phyloP scores from a whole-genome alignment of 2,113 vertebrate species.

The Gnathonemus longibarbis region DNA sequence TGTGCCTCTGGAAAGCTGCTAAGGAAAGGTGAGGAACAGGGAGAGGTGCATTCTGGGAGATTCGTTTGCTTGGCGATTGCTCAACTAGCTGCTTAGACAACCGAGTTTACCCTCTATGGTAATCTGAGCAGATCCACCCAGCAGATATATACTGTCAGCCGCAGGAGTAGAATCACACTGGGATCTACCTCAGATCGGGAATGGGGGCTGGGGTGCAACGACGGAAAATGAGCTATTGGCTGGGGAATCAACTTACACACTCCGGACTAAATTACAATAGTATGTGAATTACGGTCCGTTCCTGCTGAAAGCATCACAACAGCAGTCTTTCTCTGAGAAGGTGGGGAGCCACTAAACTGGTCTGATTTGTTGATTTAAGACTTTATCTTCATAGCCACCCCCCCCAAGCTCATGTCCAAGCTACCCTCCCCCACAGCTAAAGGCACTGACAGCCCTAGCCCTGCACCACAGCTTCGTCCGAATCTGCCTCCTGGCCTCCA shows the following conservation, averaged over 20 bases:
- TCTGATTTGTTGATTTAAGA: neutral
- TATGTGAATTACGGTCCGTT: slow-evolving; percentile 30
- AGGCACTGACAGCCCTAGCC: neutral
- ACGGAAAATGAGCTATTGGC: slow-evolving; percentile 35
- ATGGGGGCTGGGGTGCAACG: slow-evolving; percentile 18
- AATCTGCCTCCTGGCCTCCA: neutral
- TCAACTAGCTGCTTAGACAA: slow-evolving; percentile 36
- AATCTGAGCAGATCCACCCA: slow-evolving; percentile 33
- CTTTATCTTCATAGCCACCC: neutral
- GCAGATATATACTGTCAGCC: slow-evolving; percentile 20
- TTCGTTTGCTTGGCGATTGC: slow-evolving; percentile 31
- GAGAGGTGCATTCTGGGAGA: slow-evolving; percentile 6
- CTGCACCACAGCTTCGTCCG: neutral
- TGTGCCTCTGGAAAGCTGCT: neutral
- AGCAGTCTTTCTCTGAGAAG: neutral
- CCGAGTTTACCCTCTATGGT: slow-evolving; percentile 34
- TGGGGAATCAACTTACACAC: slow-evolving; percentile 44
- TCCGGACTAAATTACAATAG: slow-evolving; percentile 37
- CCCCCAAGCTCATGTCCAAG: neutral
- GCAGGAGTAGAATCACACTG: slow-evolving; percentile 19
- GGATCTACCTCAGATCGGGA: slow-evolving; percentile 6
- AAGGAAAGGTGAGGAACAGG: neutral
- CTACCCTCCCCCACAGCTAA: neutral
- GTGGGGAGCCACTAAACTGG: neutral
- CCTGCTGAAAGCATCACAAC: neutral